phyloP scores from a whole-genome alignment of 2,797 vertebrate species.

The Leptoclinus maculatus region DNA sequence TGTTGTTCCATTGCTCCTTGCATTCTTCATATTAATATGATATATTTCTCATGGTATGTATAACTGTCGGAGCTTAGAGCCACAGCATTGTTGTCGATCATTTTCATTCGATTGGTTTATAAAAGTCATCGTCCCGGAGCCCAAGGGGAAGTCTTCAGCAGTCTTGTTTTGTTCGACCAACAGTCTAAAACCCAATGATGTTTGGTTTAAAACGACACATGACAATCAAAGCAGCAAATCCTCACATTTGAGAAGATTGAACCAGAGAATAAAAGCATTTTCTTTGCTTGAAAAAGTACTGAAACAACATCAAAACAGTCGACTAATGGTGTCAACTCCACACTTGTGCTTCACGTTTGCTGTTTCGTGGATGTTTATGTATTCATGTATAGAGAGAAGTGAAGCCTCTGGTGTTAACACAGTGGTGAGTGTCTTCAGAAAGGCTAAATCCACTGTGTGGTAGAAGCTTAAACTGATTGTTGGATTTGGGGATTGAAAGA shows the following conservation, averaged over 20 bases:
- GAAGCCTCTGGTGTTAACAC: neutral
- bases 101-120: neutral
- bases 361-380: neutral
- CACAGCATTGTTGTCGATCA: neutral
- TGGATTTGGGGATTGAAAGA: constrained; percentile 62
- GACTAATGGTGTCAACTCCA: neutral
- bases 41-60: neutral
- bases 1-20: neutral
- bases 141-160: neutral
- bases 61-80: neutral
- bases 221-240: neutral
- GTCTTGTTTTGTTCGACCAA: neutral
- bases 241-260: neutral
- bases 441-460: neutral
- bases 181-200: neutral
- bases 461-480: constrained; percentile 59
- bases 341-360: neutral
- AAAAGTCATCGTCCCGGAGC: neutral
- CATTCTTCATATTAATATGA: neutral
- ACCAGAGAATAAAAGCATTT: neutral
- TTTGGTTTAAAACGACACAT: neutral
- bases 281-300: neutral
- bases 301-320: neutral
- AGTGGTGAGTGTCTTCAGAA: constrained; percentile 4
- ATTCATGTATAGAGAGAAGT: neutral